These are phyloP conservation scores for Sphinx pinastri DNA, from an alignment of 2,888 invertebrate species.

Conservation along the genomic window DNA sequence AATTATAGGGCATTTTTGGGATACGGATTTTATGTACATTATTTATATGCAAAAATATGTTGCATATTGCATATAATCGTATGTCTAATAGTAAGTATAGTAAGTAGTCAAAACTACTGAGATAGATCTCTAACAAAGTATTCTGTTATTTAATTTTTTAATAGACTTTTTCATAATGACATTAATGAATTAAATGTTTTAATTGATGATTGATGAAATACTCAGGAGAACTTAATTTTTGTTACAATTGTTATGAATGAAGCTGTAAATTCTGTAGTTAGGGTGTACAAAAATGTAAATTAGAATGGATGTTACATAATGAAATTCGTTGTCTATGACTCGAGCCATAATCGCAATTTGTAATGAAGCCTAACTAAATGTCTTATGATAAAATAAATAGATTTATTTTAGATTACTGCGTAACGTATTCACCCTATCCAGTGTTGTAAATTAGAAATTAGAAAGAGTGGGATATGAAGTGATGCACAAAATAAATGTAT, in stretches of 20 bases:
- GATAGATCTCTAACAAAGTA: constrained; percentile 48
- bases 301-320: constrained; percentile 45
- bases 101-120: constrained; percentile 27
- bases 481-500: constrained; percentile 82
- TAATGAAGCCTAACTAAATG: constrained; percentile 77
- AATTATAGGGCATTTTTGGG: neutral
- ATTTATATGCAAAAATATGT: neutral
- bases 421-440: constrained; percentile 62
- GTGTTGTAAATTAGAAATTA: constrained; percentile 74
- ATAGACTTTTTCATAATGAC: constrained; percentile 34
- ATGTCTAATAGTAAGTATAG: constrained; percentile 20
- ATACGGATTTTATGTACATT: neutral
- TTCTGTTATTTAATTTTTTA: constrained; percentile 37
- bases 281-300: constrained; percentile 54
- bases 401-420: constrained; percentile 60
- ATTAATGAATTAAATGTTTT: constrained; percentile 32
- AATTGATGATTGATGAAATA: constrained; percentile 27
- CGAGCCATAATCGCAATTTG: constrained; percentile 70
- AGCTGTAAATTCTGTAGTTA: constrained; percentile 46
- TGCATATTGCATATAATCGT: neutral
- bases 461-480: constrained; percentile 69
- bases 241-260: constrained; percentile 42
- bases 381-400: constrained; percentile 74
- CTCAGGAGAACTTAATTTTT: constrained; percentile 32
- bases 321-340: constrained; percentile 61